A percentile compares a stretch with the other conserved stretches of the same genome.
These are phyloP conservation scores for Yoshiicerus persimilis DNA, from an alignment of 1,140 invertebrate species.

Conservation along the genomic window DNA sequence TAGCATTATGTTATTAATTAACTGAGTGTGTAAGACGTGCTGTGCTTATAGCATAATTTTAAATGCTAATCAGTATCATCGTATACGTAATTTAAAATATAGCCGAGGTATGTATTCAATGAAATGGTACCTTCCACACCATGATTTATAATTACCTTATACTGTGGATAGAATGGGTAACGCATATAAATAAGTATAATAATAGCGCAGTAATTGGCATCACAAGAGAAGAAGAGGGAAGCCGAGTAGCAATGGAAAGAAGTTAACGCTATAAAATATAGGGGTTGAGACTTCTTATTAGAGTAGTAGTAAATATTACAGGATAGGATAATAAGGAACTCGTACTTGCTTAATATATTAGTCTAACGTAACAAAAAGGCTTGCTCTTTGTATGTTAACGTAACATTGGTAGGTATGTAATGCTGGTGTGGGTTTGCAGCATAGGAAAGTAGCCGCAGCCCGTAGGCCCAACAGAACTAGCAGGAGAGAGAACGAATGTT, in stretches of 20 bases:
- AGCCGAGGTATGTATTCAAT: too few relatives aligned
- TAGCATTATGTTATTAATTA: too few relatives aligned
- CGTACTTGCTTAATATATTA: background rate
- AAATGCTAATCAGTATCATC: too few relatives aligned
- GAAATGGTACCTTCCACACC: background rate
- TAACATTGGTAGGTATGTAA: background rate
- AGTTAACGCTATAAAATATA: background rate
- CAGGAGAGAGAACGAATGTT: background rate
- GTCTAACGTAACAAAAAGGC: background rate
- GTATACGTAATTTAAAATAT: too few relatives aligned
- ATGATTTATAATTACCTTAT: background rate
- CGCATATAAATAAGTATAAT: background rate
- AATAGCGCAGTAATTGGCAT: background rate
- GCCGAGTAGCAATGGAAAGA: background rate
- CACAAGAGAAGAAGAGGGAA: background rate
- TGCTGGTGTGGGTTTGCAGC: background rate
- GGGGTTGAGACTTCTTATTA: background rate
- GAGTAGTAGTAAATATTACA: background rate
- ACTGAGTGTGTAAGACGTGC: too few relatives aligned
- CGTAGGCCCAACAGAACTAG: background rate
- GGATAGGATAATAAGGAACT: conserved; percentile 8
- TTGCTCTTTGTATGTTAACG: background rate
- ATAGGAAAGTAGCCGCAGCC: background rate
- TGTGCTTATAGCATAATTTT: too few relatives aligned
- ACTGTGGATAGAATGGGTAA: background rate